Conservation (phyloP, 2,888 invertebrate species). For the Tribolium freemani region DNA sequence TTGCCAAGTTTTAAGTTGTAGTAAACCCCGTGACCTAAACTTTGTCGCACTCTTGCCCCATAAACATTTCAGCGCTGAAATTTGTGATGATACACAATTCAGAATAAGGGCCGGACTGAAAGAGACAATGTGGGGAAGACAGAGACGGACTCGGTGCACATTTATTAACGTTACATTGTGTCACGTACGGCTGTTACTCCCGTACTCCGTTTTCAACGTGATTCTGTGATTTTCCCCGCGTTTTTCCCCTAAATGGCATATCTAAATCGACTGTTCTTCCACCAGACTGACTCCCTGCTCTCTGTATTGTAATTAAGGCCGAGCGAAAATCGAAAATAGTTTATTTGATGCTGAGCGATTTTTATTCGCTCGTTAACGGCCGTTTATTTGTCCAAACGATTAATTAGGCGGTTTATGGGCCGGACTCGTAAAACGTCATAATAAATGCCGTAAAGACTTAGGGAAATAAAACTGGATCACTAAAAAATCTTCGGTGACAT, state of each 20-base stretch:
- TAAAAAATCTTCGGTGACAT: no score
- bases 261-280: constrained; percentile 17
- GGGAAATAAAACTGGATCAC: constrained; percentile 3
- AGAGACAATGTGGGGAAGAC: neutral
- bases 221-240: constrained; percentile 50
- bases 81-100: constrained; percentile 52
- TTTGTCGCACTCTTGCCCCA: constrained; percentile 47
- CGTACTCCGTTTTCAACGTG: constrained; percentile 53
- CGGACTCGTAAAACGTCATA: constrained; percentile 29
- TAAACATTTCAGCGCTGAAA: constrained; percentile 51
- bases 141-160: constrained; percentile 39
- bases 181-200: constrained; percentile 58
- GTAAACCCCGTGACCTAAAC: constrained; percentile 54
- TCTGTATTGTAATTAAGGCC: constrained; percentile 10
- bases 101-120: constrained; percentile 9
- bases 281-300: neutral
- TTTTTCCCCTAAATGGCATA: constrained; percentile 3
- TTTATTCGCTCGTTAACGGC: constrained; percentile 13
- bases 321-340: constrained; percentile 12
- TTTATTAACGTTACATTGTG: constrained; percentile 55
- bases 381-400: constrained; percentile 31
- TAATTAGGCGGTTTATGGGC: constrained; percentile 24
- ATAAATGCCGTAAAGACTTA: constrained; percentile 26
- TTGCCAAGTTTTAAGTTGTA: no score
- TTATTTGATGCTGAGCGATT: constrained; percentile 8